Evolutionary conservation across 2,113 vertebrate genomes (phyloP), one percentile per base, ranked within the genome.

Genomic region (Equus przewalskii): DNA sequence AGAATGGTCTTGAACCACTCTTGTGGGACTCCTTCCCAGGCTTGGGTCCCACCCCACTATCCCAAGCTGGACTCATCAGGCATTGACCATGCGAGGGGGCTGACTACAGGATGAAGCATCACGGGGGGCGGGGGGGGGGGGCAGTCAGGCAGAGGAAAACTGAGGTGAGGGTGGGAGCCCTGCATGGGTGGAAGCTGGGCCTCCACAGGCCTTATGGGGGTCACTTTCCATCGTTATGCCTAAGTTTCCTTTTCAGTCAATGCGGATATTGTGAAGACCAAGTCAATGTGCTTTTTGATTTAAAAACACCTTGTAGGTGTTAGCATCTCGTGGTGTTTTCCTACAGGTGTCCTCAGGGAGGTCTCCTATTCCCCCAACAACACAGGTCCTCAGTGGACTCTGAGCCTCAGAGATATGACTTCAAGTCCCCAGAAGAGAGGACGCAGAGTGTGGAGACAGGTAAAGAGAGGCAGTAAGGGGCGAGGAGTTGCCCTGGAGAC

Each of bases 51-150:
- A 0, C 41, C 21, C 44, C 16, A 12, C 30, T 14, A 33, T 12
- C 41, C 60, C 49, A 70, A 44, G 70, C 36, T 88, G 69, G 28
- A 72, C 19, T 72, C 46, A 21, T 44, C 11, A 58, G 46, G 7
- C 76, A 51, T 7, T 33, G 67, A 72, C 30, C 69, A 58, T 6
- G 7, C 22, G 18, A 11, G 11, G 51, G 79, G 21, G 36, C 15
- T 75, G 73, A 93, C 91, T 73, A 44, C 33, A 83, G 69, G 44
- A 51, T 12, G 15, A 62, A 79, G 36, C 51, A 11, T 56, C 76
- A 21, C 15, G 1, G 54, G 2, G 30, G 12, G 33, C 6, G 30
- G 12, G 41, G 8, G 6, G 41, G 9, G 9, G 3, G 4, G 11
- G 36, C 79, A 33, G 15, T 51, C 24, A 46, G n/a, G 54, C 87